Percentiles rank a stretch among this genome's conserved stretches.
Conservation (phyloP, 2,888 invertebrate species). For the Cheilosia vulpina region DNA sequence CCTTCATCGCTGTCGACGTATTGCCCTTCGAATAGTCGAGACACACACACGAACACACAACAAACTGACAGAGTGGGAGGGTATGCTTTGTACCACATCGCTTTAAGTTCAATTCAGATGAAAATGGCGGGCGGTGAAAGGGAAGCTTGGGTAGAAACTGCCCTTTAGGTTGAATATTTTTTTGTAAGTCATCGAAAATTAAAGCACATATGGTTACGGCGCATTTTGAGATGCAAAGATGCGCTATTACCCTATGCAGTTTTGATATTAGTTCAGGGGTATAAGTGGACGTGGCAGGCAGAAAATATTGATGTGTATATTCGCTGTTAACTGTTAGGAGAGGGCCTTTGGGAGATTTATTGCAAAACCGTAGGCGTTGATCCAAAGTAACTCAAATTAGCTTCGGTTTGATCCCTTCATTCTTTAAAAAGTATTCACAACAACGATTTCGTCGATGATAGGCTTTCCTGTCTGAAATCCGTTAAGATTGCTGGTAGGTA, state of each 20-base stretch:
- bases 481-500: no score
- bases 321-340: no score
- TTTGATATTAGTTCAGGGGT: no score
- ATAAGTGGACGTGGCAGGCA: no score
- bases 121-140: not conserved
- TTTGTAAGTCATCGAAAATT: not conserved
- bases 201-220: not conserved
- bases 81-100: not conserved
- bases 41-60: not conserved
- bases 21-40: not conserved
- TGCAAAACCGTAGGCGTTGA: no score
- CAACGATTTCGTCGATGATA: no score
- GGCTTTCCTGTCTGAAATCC: no score
- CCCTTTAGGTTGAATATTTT: not conserved
- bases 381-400: no score
- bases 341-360: no score
- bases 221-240: not conserved
- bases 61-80: not conserved
- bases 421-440: no score
- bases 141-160: not conserved
- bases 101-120: slow-evolving; percentile 1
- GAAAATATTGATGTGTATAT: no score
- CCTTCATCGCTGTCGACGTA: slow-evolving; percentile 21
- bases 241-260: not conserved
- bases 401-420: no score